These are phyloP conservation scores for Falco punctatus DNA, from an alignment of 2,113 vertebrate species.

Conservation along the genomic window DNA sequence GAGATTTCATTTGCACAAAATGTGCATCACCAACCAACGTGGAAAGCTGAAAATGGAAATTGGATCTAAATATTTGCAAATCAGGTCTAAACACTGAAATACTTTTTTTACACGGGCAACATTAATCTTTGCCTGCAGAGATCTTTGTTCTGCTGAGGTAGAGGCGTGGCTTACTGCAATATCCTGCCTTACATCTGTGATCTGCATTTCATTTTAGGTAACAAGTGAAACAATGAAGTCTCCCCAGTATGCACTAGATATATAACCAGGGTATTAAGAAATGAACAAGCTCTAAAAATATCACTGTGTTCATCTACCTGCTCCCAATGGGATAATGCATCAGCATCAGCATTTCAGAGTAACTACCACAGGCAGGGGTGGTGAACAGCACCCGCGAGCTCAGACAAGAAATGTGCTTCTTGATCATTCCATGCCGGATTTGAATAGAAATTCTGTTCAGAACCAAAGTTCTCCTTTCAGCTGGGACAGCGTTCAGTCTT, in stretches of 20 bases:
- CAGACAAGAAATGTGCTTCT: not conserved
- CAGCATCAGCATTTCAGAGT: accelerated
- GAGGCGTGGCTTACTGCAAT: not conserved
- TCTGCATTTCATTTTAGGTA: accelerated
- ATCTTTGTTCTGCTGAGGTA: not conserved
- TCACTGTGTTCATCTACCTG: accelerated
- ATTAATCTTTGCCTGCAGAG: not conserved
- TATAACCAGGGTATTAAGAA: not conserved
- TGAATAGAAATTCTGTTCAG: not conserved
- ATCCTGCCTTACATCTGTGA: not conserved
- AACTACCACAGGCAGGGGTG: not conserved
- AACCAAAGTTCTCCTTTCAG: no score
- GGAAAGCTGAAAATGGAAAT: not conserved
- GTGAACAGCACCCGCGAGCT: accelerated
- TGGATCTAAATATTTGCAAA: no score
- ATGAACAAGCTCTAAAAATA: not conserved
- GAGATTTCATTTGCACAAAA: not conserved
- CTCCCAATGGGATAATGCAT: accelerated
- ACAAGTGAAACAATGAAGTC: accelerated
- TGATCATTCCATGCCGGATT: accelerated
- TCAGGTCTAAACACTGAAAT: not conserved
- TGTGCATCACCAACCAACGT: accelerated
- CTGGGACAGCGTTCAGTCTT: not conserved
- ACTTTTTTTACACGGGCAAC: accelerated
- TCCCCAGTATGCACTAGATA: accelerated